Conservation (phyloP, 2,797 vertebrate genomes). For the Dendrocincla fuliginosa region DNA sequence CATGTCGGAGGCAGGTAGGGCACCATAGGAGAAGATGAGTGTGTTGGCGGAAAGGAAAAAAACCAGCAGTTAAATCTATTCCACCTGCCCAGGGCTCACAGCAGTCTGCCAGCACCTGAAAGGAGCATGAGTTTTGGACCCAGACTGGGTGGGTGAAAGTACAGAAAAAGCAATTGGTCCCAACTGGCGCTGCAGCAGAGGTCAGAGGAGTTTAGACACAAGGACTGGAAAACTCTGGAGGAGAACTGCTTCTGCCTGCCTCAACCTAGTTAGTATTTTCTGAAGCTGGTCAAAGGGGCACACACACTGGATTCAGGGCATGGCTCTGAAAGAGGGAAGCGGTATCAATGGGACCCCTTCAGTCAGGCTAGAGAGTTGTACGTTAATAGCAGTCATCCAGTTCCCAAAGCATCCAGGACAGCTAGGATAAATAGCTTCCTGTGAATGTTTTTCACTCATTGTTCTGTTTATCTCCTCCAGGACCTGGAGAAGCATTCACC, state of each 20-base stretch:
- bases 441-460: not conserved
- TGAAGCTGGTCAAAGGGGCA: not conserved
- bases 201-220: not conserved
- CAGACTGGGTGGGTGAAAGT: not conserved
- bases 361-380: not conserved
- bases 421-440: not conserved
- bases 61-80: not conserved
- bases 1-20: not conserved
- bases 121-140: not conserved
- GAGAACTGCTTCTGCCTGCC: not conserved
- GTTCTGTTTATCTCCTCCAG: not conserved
- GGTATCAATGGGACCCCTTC: not conserved
- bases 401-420: not conserved
- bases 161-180: not conserved
- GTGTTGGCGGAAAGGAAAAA: not conserved
- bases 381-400: not conserved
- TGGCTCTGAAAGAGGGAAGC: not conserved
- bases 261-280: not conserved
- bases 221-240: not conserved
- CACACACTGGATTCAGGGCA: not conserved
- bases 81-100: not conserved
- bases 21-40: not conserved
- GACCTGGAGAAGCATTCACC: not conserved
- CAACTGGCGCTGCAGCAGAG: not conserved
- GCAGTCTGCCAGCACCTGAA: not conserved